Evolutionary conservation across 2,888 invertebrate species (phyloP), one percentile per base, ranked within the genome.

Genomic region (Brachynemurus nebulosus): DNA sequence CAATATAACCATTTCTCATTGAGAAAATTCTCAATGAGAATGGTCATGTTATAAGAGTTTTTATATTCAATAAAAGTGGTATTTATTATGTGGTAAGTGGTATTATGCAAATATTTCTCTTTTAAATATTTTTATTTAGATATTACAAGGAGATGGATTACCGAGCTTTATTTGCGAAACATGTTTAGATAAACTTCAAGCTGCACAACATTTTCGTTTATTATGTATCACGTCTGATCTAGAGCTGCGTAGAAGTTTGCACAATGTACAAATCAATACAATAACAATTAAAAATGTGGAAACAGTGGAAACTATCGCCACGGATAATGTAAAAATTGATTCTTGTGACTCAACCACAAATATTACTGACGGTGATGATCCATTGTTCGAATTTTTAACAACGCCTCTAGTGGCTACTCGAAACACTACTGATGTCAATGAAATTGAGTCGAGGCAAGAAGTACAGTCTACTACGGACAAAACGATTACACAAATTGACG

Each of bases 121-220:
- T 11, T 7, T 17, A 2, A 18, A 3, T 17, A 38, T 17, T 38
- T 38, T 38, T 9, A 19, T 16, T 8, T 17, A 38, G 38, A 38
- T 38, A 19, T 12, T 9, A 17, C 38, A 7, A 3, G 38, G 38
- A 17, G 38, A 38, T 18, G 38, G 38, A 9, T 38, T 38, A 2
- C 38, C 38, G 8, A 18, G 17, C 19, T 18, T 11, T 17, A 38
- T 38, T 18, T 38, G 38, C 19, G 16, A 16, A 38, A 9, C 18
- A 17, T 38, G 38, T 5, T 19, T 38, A 12, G 38, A 38, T 12
- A 38, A 38, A 17, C 19, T 38, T 12, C 38, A 38, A 38, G 19
- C 38, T 9, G 38, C 38, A 17, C 38, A 38, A 38, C 38, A 38
- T 17, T 38, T 38, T 38, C 17, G 38, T 3, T 17, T 38, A 17